Conservation (phyloP, 2,888 invertebrate genomes). For the Cantharis rustica region DNA sequence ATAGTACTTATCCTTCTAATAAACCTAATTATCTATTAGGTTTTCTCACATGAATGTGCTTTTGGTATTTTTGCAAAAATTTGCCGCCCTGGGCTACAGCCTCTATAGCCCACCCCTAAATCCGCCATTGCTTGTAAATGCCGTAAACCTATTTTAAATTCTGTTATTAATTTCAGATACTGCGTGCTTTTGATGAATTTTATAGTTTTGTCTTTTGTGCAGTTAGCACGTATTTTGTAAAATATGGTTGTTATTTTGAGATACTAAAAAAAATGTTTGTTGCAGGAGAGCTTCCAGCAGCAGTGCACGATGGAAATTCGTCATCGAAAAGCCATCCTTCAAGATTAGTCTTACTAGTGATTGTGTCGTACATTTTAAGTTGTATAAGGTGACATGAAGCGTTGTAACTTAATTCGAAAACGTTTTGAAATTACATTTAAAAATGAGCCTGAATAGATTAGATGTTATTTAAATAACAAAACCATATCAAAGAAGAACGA, state of each 20-base stretch:
- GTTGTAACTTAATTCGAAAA: not conserved
- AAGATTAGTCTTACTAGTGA: constrained; percentile 29
- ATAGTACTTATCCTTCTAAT: no score
- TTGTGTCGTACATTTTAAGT: constrained; percentile 26
- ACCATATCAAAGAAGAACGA: constrained; percentile 35
- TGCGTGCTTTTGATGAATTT: no score
- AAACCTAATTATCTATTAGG: no score
- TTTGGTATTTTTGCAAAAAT: no score
- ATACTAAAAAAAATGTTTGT: constrained; percentile 1
- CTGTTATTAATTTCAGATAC: no score
- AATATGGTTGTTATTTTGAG: not conserved
- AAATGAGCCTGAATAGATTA: constrained; percentile 30
- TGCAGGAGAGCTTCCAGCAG: constrained; percentile 50
- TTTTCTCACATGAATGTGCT: no score
- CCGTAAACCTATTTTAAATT: no score
- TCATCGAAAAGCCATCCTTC: constrained; percentile 30
- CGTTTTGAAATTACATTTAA: constrained; percentile 15
- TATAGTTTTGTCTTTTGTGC: no score
- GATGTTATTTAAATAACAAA: constrained; percentile 34
- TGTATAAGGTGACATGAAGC: constrained; percentile 39
- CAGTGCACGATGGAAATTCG: constrained; percentile 46
- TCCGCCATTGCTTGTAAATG: no score
- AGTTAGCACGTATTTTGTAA: no score
- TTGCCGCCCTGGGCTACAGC: no score
- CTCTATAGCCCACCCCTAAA: no score